These are phyloP conservation scores for Blomia tropicalis DNA, from an alignment of 2,888 invertebrate species.

Conservation along the genomic window DNA sequence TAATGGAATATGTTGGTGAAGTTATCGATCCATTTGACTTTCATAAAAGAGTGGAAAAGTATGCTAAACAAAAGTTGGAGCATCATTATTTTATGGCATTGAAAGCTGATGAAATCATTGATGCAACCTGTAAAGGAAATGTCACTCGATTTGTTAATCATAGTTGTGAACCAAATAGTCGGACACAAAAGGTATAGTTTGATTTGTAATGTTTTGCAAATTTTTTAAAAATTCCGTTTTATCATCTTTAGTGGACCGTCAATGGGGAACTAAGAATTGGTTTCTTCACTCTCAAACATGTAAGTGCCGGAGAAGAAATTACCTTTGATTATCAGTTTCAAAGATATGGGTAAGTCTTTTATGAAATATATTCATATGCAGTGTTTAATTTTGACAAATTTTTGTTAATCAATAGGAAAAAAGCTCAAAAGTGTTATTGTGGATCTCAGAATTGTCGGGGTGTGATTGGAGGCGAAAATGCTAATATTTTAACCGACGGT, in stretches of 20 bases:
- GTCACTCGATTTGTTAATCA: conserved; percentile 95
- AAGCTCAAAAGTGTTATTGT: conserved; percentile 89
- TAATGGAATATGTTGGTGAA: conserved; percentile 97
- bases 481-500: conserved; percentile 27
- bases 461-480: conserved; percentile 55
- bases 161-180: conserved; percentile 94
- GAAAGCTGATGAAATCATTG: conserved; percentile 79
- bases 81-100: conserved; percentile 98
- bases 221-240: conserved; percentile 17
- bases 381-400: conserved; percentile 19
- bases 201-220: conserved; percentile 22
- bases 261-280: conserved; percentile 70
- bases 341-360: conserved; percentile 60
- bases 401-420: conserved; percentile 48
- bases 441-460: conserved; percentile 76
- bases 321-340: conserved; percentile 98
- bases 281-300: conserved; percentile 74
- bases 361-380: background rate
- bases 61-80: conserved; percentile 69
- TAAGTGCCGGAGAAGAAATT: conserved; percentile 76
- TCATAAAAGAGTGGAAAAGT: conserved; percentile 65
- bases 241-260: conserved; percentile 40
- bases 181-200: conserved; percentile 65
- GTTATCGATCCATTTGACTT: conserved; percentile 83
- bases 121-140: conserved; percentile 89